phyloP scores from a whole-genome alignment of 1,140 invertebrate genomes.

The Ooceraea biroi region DNA sequence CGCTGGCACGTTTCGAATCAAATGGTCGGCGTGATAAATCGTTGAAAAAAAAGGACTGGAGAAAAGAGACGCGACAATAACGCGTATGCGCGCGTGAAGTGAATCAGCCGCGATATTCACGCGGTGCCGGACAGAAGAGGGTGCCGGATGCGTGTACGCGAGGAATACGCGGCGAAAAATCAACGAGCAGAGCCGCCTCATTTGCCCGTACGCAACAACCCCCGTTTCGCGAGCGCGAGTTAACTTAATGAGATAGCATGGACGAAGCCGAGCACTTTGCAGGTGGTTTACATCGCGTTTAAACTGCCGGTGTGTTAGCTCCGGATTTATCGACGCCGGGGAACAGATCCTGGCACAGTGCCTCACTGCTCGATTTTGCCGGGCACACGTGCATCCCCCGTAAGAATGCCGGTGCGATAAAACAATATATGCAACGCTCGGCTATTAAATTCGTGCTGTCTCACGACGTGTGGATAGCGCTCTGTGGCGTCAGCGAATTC shows the following conservation, averaged over 20 bases:
- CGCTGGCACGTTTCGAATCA: conserved; percentile 39
- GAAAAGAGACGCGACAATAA: conserved; percentile 25
- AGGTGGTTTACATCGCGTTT: conserved; percentile 73
- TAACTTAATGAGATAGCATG: conserved; percentile 56
- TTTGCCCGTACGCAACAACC: conserved; percentile 49
- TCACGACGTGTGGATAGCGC: conserved; percentile 34
- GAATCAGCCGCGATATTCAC: conserved; percentile 44
- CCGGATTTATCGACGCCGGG: conserved; percentile 67
- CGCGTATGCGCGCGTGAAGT: conserved; percentile 21
- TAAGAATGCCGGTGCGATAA: conserved; percentile 53
- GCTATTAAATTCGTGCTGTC: background rate
- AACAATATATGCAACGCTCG: conserved; percentile 59
- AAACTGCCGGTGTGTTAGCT: conserved; percentile 62
- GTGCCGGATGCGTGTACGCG: background rate
- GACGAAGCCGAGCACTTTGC: conserved; percentile 59
- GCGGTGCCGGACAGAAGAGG: background rate
- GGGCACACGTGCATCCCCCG: conserved; percentile 27
- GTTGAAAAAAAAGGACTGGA: conserved; percentile 11
- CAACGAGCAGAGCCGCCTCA: conserved; percentile 44
- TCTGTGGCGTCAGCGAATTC: background rate
- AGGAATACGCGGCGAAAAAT: conserved; percentile 16
- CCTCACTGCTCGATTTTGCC: conserved; percentile 57
- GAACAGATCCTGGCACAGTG: conserved; percentile 66
- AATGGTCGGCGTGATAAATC: conserved; percentile 26
- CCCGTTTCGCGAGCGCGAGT: conserved; percentile 29